Base-by-base conservation (phyloP, 2,888 invertebrate species). In the Syritta pipiens region DNA sequence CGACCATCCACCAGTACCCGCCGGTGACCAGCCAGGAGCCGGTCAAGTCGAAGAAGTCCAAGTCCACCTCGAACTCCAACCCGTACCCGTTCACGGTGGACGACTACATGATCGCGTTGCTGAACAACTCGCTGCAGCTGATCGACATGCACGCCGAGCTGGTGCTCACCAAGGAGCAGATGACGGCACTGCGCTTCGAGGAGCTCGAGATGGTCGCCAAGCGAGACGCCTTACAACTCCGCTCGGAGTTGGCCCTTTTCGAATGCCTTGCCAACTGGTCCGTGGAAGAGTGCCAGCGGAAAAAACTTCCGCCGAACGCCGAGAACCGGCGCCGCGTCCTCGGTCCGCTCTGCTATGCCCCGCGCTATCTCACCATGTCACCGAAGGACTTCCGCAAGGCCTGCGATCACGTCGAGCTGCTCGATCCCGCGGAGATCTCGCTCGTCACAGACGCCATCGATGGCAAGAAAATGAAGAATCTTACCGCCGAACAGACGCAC, bases 131-230 rank as follows among this genome's bases (percentile, higher is more conserved):
- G 1, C 83, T 89, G 14, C 89, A 89, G 77, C 81, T 89, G 48
- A 89, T 89, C 63, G 89, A 89, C 26, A 89, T 89, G 88, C 87
- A 88, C 22, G 88, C 89, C n/a, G 87, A 86, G 75, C 83, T 86
- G 49, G 81, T 89, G 55, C 82, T 89, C 17, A 84, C 85, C 40
- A 86, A 86, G 82, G 82, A 84, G 1, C 86, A 86, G 82, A 87
- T 89, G 69, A 82, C 82, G 17, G 85, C 87, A 32, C 81, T 89
- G 14, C 84, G 89, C 12, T 89, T 88, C 74, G 89, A 89, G 81
- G 88, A 89, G 82, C 82, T 89, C 65, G 89, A 89, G 83, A 88
- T 88, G 81, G 84, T 89, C 68, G 88, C 84, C 24, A 89, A 88
- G 63, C 85, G 89, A 14, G 85, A 88, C 48, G 86, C 88, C 1